Conservation (phyloP, 2,888 invertebrate genomes). For the Hydrotaea diabolus region DNA sequence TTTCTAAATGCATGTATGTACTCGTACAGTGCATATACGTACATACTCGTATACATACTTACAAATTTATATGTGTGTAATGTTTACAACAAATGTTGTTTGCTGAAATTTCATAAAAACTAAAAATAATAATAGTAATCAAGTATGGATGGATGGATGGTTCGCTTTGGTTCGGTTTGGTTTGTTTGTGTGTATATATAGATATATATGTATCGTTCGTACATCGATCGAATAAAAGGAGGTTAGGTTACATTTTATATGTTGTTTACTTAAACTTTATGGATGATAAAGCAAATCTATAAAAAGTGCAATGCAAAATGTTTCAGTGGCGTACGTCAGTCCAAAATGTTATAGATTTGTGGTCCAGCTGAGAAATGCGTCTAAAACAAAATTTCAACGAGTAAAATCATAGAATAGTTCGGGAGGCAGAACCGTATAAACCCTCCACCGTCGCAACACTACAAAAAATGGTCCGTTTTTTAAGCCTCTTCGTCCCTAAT, state of each 20-base stretch:
- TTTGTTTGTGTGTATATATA: too few species aligned
- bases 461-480: too few species aligned
- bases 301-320: conserved; percentile 24
- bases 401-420: too few species aligned
- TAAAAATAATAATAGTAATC: conserved; percentile 54
- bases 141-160: conserved; percentile 24
- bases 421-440: too few species aligned
- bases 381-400: too few species aligned
- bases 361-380: too few species aligned
- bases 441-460: too few species aligned
- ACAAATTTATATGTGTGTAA: not conserved
- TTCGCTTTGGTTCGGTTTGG: too few species aligned
- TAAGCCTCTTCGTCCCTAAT: too few species aligned
- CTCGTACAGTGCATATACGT: not conserved
- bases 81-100: conserved; percentile 47
- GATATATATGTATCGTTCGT: not conserved
- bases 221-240: conserved; percentile 35
- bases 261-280: conserved; percentile 59
- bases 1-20: not conserved
- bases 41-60: not conserved
- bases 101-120: conserved; percentile 60
- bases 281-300: conserved; percentile 43
- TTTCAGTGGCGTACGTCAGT: not conserved
- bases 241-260: conserved; percentile 30
- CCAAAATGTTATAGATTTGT: not conserved